Base-by-base conservation (phyloP, 2,797 vertebrate species). In the Eulemur mongoz region DNA sequence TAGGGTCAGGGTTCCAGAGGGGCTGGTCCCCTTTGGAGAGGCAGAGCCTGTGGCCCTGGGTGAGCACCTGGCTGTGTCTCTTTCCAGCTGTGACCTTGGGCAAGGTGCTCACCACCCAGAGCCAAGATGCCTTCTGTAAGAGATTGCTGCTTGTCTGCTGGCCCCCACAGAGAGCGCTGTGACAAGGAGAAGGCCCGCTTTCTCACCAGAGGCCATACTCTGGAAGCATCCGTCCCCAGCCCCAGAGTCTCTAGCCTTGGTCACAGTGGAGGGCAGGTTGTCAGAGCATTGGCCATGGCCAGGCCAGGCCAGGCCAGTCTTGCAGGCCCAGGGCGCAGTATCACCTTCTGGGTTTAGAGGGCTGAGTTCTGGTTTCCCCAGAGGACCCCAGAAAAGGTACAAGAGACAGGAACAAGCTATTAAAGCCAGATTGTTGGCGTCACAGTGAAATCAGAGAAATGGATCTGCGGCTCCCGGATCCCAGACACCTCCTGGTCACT, bases 381-480 rank as follows among this genome's bases (percentile, higher is more conserved):
- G 80, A 59, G 40, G 1, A 18, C 57, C 52, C 67, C n/a, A 5
- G 32, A 65, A 30, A 38, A 82, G 35, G 15, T 4, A 22, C 23
- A 11, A 54, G 35, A 76, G 59, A 69, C 50, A 25, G 54, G n/a
- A 89, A 78, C 11, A 20, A 43, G 0, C 0, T 57, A 59, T 83
- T 59, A 8, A 54, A 57, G 48, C 89, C 59, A 90, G 75, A 80
- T 38, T 14, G 35, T 18, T 27, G 57, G 20, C 54, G 50, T 59
- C 11, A 32, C 27, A 50, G 57, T 7, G 8, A 78, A 40, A 78
- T 61, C 22, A 50, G 78, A 82, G 85, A 82, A 69, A 43, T 0
- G 7, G 11, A 43, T 57, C 45, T n/a, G 14, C 2, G 17, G n/a
- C 13, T 3, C 22, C 52, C 4, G 0, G 1, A 30, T 20, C 43